phyloP scores from a whole-genome alignment of 30 jellyfish, hydroid and myxozoan genomes.

The Morbakka virulenta region DNA sequence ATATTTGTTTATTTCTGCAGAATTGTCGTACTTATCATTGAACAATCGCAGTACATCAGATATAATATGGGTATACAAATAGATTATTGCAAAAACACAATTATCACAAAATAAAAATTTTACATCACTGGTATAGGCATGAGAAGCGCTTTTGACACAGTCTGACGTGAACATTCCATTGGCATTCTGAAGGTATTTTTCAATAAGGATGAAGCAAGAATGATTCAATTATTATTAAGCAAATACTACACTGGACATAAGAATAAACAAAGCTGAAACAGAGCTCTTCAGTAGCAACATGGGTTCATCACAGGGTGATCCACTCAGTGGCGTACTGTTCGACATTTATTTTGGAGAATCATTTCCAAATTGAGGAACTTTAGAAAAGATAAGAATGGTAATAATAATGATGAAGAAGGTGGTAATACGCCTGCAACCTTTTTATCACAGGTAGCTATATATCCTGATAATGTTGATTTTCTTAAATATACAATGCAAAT shows the following conservation, averaged over 20 bases:
- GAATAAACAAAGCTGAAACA: conserved; percentile 23
- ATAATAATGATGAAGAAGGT: too few species aligned
- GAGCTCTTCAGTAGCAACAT: conserved; percentile 43
- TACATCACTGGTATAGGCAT: conserved; percentile 48
- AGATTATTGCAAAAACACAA: too few species aligned
- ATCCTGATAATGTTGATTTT: conserved; percentile 34
- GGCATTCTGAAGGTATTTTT: conserved; percentile 18
- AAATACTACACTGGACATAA: too few species aligned
- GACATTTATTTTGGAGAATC: too few species aligned
- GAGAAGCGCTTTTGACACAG: conserved; percentile 49
- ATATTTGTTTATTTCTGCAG: too few species aligned
- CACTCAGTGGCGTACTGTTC: too few species aligned
- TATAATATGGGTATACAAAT: conserved; percentile 55
- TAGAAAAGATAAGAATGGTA: conserved; percentile 4
- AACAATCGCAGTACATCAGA: conserved; percentile 60
- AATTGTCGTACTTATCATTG: too few species aligned
- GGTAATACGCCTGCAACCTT: background rate
- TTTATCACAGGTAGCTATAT: conserved; percentile 30
- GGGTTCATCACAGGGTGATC: conserved; percentile 56
- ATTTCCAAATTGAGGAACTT: conserved; percentile 1
- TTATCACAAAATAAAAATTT: background rate
- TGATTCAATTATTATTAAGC: conserved; percentile 34
- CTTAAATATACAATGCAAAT: conserved; percentile 9
- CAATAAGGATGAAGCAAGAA: conserved; percentile 43
- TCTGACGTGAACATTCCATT: conserved; percentile 35